These are phyloP conservation scores for Habroteleia sp. DNA, from an alignment of 2,888 invertebrate genomes.

Conservation along the genomic window DNA sequence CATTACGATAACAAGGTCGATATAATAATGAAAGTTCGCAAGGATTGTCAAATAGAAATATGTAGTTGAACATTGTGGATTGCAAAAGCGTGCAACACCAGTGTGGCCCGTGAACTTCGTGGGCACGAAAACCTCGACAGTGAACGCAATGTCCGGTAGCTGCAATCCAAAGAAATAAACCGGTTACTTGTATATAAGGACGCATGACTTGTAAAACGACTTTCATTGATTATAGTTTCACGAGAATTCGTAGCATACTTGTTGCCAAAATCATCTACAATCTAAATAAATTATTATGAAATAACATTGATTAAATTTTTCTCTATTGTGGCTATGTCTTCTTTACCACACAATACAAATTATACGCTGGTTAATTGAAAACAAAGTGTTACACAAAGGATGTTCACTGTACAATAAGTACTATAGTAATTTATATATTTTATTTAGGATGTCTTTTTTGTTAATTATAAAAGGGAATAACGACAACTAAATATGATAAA, in stretches of 20 bases:
- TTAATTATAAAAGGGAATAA: no score
- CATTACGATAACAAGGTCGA: no score
- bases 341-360: no score
- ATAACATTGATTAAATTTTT: no score
- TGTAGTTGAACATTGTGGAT: conserved; percentile 18
- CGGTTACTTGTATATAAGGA: conserved; percentile 65
- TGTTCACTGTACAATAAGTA: no score
- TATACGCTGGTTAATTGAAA: no score
- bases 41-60: neutral
- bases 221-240: conserved; percentile 55
- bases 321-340: no score
- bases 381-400: no score
- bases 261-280: conserved; percentile 9
- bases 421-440: no score
- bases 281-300: no score
- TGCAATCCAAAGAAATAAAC: conserved; percentile 69
- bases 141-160: conserved; percentile 68
- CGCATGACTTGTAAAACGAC: conserved; percentile 56
- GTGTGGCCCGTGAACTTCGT: conserved; percentile 71
- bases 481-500: no score
- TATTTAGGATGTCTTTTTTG: no score
- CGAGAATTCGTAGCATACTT: conserved; percentile 38
- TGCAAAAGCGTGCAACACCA: conserved; percentile 39
- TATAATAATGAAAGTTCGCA: conserved; percentile 1
- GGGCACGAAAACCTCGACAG: conserved; percentile 71